A percentile compares a stretch with the other conserved stretches of the same genome.
phyloP scores from a whole-genome alignment of 1,140 invertebrate species.

The Centruroides sculpturatus region DNA sequence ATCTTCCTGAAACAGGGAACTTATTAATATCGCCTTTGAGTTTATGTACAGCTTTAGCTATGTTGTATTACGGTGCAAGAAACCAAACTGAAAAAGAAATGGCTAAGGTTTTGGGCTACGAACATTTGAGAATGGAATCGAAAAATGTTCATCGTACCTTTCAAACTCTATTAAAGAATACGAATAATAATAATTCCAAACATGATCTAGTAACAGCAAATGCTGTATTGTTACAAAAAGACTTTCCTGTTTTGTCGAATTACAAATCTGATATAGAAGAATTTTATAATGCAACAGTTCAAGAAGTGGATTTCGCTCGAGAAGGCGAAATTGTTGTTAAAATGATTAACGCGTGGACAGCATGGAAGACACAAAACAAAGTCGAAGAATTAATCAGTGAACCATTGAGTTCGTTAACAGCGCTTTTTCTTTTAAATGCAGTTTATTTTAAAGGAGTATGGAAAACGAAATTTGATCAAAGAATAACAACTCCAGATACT shows the following conservation, averaged over 20 bases:
- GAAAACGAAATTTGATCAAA: slow-evolving; percentile 47
- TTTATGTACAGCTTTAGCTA: slow-evolving; percentile 43
- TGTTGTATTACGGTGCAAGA: slow-evolving; percentile 47
- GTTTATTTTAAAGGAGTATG: slow-evolving; percentile 75
- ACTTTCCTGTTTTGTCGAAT: not conserved
- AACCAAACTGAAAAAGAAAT: slow-evolving; percentile 50
- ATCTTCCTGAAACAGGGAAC: slow-evolving; percentile 25
- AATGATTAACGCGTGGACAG: slow-evolving; percentile 51
- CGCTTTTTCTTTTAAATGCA: slow-evolving; percentile 61
- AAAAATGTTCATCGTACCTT: slow-evolving; percentile 17
- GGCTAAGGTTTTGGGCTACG: slow-evolving; percentile 40
- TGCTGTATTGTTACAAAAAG: slow-evolving; percentile 7
- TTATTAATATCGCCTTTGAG: slow-evolving; percentile 48
- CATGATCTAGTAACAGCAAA: slow-evolving; percentile 16
- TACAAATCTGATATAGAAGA: slow-evolving; percentile 5
- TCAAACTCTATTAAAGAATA: slow-evolving; percentile 10
- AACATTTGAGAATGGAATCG: slow-evolving; percentile 34
- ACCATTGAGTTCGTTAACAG: slow-evolving; percentile 23
- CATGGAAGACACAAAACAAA: slow-evolving; percentile 42
- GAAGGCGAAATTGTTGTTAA: slow-evolving; percentile 29
- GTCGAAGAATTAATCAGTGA: slow-evolving; percentile 42
- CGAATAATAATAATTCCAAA: slow-evolving; percentile 13
- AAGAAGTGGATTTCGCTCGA: slow-evolving; percentile 33
- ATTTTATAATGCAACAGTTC: slow-evolving; percentile 5
- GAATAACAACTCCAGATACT: not conserved